Evolutionary conservation across 2,888 invertebrate genomes (phyloP), one percentile per base, ranked within the genome.

Genomic region (Drosophila koepferae): DNA sequence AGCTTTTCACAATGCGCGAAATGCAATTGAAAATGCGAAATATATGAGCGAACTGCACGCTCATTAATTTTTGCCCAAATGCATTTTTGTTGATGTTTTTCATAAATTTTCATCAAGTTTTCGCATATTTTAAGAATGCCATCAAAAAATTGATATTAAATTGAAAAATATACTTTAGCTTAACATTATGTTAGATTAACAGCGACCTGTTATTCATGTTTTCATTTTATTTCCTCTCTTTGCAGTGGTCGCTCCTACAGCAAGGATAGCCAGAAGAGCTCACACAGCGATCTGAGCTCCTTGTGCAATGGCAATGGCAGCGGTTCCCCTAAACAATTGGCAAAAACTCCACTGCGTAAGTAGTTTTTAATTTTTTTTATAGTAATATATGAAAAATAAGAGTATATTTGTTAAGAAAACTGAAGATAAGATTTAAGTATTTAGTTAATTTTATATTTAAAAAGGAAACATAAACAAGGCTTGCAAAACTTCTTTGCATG

Each of bases 261-360:
- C 91, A 94, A 95, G 92, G 94, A 94, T 93, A 94, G 94, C 90
- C 94, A 95, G 89, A 94, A 96, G 91, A 96, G 96, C 91, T 96
- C 96, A 1, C 94, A 96, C 91, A 96, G 96, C 88, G 96, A 96
- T 92, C 94, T 96, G 87, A 95, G 94, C 90, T 94, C 94, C 89
- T 93, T 82, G 63, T 77, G 77, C 10, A 94, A 94, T 74, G 86
- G 84, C 69, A 49, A 49, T 31, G 49, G 49, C 49, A 56, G 76
- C 70, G 88, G 82, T 59, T 92, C 91, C 64, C 91, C 91, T 2
- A 93, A 92, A 81, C 68, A 89, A 87, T 94, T 72, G 94, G 94
- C 88, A 94, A 95, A 92, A 94, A 94, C 89, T 89, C 91, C 92
- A 72, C 63, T 94, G 91, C 94, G 95, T 93, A 91, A 93, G 93